Percentiles rank a stretch among this genome's conserved stretches.
Conservation (phyloP, 2,888 invertebrate genomes). For the Eutolmus rufibarbis region DNA sequence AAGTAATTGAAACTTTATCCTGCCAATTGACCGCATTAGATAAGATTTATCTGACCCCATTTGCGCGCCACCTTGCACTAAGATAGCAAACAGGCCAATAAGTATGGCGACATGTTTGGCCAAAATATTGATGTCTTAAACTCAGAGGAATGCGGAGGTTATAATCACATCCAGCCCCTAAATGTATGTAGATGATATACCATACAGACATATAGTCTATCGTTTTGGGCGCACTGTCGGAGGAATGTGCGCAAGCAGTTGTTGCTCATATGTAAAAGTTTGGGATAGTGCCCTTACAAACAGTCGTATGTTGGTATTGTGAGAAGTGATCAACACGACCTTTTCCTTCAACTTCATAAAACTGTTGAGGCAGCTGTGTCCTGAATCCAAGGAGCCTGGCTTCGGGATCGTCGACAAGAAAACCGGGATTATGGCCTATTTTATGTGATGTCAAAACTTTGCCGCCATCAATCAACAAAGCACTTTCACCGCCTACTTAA, state of each 20-base stretch:
- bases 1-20: background rate
- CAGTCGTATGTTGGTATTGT: background rate
- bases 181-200: background rate
- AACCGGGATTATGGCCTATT: slow-evolving; percentile 31
- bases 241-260: background rate
- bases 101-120: background rate
- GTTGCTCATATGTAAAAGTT: background rate
- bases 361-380: slow-evolving; percentile 23
- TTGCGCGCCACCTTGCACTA: background rate
- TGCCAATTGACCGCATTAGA: background rate
- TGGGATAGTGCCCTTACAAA: background rate
- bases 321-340: background rate
- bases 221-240: background rate
- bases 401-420: background rate
- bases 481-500: slow-evolving; percentile 44
- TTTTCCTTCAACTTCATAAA: slow-evolving; percentile 21
- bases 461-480: slow-evolving; percentile 44
- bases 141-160: background rate
- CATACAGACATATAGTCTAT: background rate
- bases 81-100: background rate
- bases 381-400: background rate
- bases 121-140: background rate
- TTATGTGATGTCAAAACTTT: slow-evolving; percentile 39
- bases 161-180: background rate
- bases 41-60: background rate